Conservation (phyloP, 2,888 invertebrate genomes). For the Ectemnius lituratus region DNA sequence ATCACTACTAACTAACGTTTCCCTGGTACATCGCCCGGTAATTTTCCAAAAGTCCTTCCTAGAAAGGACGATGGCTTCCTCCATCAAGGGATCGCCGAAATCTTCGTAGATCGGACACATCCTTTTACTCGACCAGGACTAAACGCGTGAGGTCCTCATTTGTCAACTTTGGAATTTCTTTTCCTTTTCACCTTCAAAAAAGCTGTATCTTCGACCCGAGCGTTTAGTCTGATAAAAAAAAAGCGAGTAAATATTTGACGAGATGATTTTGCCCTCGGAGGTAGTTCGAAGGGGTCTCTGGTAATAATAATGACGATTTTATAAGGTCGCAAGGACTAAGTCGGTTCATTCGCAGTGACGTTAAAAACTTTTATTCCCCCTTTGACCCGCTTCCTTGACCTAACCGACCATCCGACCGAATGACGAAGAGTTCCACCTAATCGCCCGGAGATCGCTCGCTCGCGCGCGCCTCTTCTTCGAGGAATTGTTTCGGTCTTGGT, state of each 20-base stretch:
- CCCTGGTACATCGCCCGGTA: not conserved
- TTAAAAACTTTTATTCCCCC: slow-evolving; percentile 24
- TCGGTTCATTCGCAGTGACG: slow-evolving; percentile 22
- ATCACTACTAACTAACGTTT: slow-evolving; percentile 13
- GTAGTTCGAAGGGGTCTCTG: no score
- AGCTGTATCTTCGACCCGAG: no score
- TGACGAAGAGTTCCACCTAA: slow-evolving; percentile 25
- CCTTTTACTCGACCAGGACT: not conserved
- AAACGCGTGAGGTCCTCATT: no score
- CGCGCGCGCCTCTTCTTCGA: slow-evolving; percentile 25
- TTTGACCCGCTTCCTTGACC: slow-evolving; percentile 35
- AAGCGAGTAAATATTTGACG: no score
- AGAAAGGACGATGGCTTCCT: slow-evolving; percentile 23
- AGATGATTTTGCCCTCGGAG: no score
- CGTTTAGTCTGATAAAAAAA: no score
- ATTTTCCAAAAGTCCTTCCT: slow-evolving; percentile 24
- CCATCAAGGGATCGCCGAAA: not conserved
- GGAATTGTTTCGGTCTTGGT: slow-evolving; percentile 35
- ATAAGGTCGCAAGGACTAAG: slow-evolving; percentile 20
- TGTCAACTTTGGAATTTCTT: no score
- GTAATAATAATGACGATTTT: slow-evolving; percentile 9
- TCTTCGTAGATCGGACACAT: not conserved
- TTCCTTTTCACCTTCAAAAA: no score
- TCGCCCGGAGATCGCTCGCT: slow-evolving; percentile 16
- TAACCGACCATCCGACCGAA: slow-evolving; percentile 14